Conservation (phyloP, 2,888 invertebrate genomes). For the Drosophila meridionalis region DNA sequence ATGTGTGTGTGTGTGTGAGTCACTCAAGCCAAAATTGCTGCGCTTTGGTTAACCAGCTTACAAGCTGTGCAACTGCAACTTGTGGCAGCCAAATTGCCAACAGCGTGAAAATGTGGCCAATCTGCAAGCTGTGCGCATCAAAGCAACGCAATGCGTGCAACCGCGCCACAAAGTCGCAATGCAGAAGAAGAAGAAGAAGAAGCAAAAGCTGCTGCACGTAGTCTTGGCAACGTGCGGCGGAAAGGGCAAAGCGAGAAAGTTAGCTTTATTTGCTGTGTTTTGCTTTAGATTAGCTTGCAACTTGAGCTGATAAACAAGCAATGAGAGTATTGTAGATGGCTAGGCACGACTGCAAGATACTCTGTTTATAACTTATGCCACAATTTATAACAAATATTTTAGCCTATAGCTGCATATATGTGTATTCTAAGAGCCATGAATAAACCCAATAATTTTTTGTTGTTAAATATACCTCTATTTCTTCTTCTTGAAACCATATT, state of each 20-base stretch:
- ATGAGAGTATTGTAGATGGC: background rate
- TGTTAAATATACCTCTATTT: no score
- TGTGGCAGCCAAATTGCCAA: constrained; percentile 48
- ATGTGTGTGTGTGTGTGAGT: constrained; percentile 34
- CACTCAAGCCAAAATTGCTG: constrained; percentile 60
- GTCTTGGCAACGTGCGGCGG: constrained; percentile 1
- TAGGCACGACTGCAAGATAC: background rate
- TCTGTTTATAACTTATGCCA: background rate
- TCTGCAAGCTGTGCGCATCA: constrained; percentile 60
- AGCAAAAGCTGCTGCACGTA: background rate
- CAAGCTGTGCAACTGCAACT: constrained; percentile 54
- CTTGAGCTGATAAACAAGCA: background rate
- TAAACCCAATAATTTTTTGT: no score
- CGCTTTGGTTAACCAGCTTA: constrained; percentile 66
- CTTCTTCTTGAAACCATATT: no score
- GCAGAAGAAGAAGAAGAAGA: background rate
- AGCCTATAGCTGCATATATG: no score
- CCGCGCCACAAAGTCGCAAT: constrained; percentile 26
- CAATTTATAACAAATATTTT: no score
- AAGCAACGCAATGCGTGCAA: constrained; percentile 42
- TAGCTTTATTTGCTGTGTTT: background rate
- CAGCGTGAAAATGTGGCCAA: constrained; percentile 63
- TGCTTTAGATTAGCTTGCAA: background rate
- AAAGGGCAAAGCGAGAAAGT: constrained; percentile 1
- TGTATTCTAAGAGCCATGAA: no score